Conservation (phyloP, 2,888 invertebrate genomes). For the Melieria omissa region DNA sequence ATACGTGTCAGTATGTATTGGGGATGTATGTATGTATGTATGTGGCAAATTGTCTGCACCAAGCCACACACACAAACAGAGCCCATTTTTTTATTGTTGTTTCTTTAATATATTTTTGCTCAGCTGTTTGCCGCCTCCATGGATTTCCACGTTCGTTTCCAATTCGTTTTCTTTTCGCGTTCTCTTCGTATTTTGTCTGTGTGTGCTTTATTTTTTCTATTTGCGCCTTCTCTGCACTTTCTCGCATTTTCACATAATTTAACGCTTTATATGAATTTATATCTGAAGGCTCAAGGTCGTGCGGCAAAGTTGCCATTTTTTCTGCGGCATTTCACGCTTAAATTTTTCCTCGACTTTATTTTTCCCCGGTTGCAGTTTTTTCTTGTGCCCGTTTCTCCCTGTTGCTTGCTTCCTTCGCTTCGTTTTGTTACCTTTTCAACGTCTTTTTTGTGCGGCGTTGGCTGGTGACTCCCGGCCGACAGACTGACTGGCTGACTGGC, state of each 20-base stretch:
- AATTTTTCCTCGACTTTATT: neutral
- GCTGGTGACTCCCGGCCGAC: constrained; percentile 10
- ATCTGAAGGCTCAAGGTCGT: constrained; percentile 47
- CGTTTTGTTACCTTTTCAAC: constrained; percentile 32
- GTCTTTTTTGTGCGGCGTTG: constrained; percentile 11
- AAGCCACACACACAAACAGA: too few species aligned
- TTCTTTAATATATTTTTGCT: neutral
- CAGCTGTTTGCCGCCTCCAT: too few species aligned
- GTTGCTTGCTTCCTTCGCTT: constrained; percentile 23
- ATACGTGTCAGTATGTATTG: neutral
- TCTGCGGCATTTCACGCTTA: constrained; percentile 11
- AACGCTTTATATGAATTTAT: constrained; percentile 28
- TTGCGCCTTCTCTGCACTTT: constrained; percentile 35
- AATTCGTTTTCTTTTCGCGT: neutral
- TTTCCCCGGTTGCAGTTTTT: constrained; percentile 6
- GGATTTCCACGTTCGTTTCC: neutral
- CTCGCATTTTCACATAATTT: constrained; percentile 41
- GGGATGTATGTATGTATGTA: constrained; percentile 24
- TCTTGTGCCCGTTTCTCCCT: constrained; percentile 28
- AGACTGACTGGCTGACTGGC: too few species aligned
- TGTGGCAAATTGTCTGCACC: neutral
- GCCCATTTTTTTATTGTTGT: neutral
- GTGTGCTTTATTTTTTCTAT: constrained; percentile 15
- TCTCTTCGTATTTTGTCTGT: neutral
- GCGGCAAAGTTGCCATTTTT: constrained; percentile 37